These are phyloP conservation scores for Protobothrops mucrosquamatus DNA, from an alignment of 2,113 vertebrate genomes.

Conservation along the genomic window DNA sequence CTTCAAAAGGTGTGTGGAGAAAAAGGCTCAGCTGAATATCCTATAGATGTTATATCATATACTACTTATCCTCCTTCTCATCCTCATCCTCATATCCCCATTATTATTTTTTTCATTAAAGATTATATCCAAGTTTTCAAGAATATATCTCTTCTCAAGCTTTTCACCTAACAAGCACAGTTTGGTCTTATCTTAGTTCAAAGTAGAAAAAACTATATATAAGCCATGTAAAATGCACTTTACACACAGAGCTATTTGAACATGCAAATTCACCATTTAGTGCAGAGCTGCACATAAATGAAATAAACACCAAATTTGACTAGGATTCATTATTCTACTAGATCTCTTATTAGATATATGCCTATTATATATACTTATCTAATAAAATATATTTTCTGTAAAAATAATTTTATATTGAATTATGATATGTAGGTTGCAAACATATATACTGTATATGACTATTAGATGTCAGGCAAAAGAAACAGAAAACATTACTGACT, in stretches of 20 bases:
- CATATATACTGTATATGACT: neutral
- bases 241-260: no score
- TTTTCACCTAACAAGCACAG: neutral
- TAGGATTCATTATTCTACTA: neutral
- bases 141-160: neutral
- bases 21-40: neutral
- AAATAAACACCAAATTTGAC: neutral
- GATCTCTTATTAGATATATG: neutral
- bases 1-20: neutral
- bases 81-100: neutral
- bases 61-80: neutral
- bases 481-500: neutral
- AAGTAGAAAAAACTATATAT: neutral
- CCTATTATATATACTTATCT: neutral
- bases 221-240: no score
- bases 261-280: no score
- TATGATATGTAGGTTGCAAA: neutral
- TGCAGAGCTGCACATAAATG: no score
- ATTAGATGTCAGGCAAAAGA: neutral
- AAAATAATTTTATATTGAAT: neutral
- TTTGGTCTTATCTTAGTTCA: neutral
- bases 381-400: neutral
- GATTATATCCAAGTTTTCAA: neutral
- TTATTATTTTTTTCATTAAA: neutral
- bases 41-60: neutral